A percentile compares a stretch with the other conserved stretches of the same genome.
Evolutionary conservation across 2,113 vertebrate genomes (phyloP).

Genomic region (Eurystomus gularis): DNA sequence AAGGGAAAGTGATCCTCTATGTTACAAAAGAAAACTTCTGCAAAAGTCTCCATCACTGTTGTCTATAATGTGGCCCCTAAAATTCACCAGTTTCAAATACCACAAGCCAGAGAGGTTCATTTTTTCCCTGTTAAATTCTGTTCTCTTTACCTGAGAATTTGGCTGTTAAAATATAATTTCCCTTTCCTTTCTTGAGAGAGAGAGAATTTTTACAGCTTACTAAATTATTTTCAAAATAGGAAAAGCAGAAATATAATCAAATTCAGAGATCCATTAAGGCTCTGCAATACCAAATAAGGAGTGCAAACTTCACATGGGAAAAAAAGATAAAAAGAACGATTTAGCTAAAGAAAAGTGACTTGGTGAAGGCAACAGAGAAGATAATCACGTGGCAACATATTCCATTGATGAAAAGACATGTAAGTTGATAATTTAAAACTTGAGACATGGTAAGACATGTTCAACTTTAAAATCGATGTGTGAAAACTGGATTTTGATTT

Average conservation of each 20-base stretch:
- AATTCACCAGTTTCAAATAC: neutral
- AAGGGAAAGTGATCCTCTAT: neutral
- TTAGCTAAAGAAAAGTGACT: neutral
- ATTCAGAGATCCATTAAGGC: neutral
- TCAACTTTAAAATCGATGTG: neutral
- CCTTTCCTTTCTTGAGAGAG: neutral
- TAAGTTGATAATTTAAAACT: neutral
- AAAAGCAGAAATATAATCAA: neutral
- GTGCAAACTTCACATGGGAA: neutral
- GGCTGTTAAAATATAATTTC: neutral
- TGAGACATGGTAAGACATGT: neutral
- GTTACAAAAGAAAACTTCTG: neutral
- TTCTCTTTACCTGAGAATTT: neutral
- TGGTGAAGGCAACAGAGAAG: neutral
- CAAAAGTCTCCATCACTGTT: neutral
- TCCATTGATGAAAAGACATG: neutral
- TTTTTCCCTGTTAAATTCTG: neutral
- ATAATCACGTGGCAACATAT: neutral
- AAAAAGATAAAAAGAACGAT: neutral
- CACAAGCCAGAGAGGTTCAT: neutral
- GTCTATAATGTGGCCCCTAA: neutral
- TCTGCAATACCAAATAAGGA: neutral
- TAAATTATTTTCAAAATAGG: neutral
- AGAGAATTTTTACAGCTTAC: neutral
- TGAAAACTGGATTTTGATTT: neutral